phyloP scores from a whole-genome alignment of 2,113 vertebrate species.

The Gorsachius goisagi region DNA sequence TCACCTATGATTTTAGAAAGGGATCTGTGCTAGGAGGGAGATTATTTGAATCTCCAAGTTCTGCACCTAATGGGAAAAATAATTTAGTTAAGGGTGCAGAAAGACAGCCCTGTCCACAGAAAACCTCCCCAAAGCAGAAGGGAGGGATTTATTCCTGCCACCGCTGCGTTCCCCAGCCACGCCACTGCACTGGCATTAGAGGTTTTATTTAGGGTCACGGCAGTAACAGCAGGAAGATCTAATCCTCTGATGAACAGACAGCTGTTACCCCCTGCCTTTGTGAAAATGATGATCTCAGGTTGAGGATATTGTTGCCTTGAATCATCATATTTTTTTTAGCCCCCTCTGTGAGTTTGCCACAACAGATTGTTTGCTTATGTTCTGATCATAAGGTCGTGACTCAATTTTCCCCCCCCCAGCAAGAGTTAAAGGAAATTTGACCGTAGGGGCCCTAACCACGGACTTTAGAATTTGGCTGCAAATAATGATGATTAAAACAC shows the following conservation, averaged over 20 bases:
- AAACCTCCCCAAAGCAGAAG: background rate
- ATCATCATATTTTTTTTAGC: background rate
- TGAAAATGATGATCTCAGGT: background rate
- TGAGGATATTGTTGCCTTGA: background rate
- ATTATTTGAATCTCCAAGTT: background rate
- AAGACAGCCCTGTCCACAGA: background rate
- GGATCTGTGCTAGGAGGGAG: background rate
- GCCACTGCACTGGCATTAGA: background rate
- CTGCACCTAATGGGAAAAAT: background rate
- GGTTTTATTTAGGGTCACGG: constrained; percentile 14
- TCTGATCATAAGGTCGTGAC: background rate
- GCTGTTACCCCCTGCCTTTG: background rate
- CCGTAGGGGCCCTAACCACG: background rate
- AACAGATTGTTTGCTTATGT: background rate
- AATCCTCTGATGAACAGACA: background rate
- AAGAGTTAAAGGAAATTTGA: background rate
- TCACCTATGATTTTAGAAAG: background rate
- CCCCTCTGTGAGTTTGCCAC: background rate
- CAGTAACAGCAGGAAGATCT: background rate
- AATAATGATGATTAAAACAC: background rate
- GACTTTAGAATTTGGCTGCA: constrained; percentile 41
- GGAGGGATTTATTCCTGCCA: background rate
- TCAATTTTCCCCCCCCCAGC: background rate
- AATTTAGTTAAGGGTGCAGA: background rate
- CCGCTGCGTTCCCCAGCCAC: accelerated